Evolutionary conservation across 2,888 invertebrate species (phyloP), one percentile per base, ranked within the genome.

Genomic region (Deilephila porcellus): DNA sequence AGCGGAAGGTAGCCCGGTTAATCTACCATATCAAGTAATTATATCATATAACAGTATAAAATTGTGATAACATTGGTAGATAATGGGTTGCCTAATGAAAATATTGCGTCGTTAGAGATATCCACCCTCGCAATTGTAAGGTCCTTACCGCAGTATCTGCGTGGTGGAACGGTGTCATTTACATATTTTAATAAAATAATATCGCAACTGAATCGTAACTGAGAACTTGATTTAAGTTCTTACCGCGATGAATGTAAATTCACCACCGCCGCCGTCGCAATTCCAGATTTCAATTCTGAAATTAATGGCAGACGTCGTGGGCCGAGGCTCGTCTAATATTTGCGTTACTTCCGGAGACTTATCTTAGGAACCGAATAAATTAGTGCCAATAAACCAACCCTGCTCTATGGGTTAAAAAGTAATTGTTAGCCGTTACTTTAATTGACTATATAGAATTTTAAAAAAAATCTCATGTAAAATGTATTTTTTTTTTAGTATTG

Each of bases 151-250:
- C 89, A 89, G 90, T 90, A 90, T 90, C 90, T 89, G 85, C 89
- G 89, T 87, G 84, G 82, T 87, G 87, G 86, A 93, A 92, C 89
- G 90, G 88, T 89, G 86, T 90, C 92, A 93, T 94, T 93, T 94
- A 93, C 94, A 94, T 94, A 94, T 94, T 94, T 93, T 94, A 94
- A 94, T 94, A 94, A 94, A 94, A 94, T 94, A 93, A 93, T 94
- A 94, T 93, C 92, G 93, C 93, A 94, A 93, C 93, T 92, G 94
- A 94, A 94, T 93, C 92, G 94, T 93, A 93, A 93, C 93, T 90
- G 93, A 93, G 94, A 94, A 93, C 93, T 93, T 93, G 94, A 94
- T 94, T 94, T 93, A 94, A 94, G 94, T 94, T 93, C 93, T 94
- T 94, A 94, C 93, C 91, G 91, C 93, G 93, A 94, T 94, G 93